Conservation (phyloP, 2,888 invertebrate species). For the Drosophila emarginata region DNA sequence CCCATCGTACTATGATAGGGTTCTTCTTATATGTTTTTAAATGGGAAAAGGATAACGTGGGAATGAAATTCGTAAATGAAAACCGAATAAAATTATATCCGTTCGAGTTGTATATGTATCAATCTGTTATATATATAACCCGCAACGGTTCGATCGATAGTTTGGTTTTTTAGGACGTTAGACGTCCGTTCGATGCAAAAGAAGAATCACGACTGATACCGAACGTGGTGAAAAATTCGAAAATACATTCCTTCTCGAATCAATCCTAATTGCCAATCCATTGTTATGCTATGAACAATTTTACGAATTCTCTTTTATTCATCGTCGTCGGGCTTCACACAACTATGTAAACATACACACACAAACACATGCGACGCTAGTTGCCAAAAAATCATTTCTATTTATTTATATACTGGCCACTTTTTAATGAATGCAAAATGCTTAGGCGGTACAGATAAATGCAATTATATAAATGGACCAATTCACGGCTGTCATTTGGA, state of each 20-base stretch:
- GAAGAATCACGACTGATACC: slow-evolving; percentile 81
- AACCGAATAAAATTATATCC: slow-evolving; percentile 68
- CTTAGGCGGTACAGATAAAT: slow-evolving; percentile 49
- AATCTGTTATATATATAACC: slow-evolving; percentile 49
- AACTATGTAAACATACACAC: slow-evolving; percentile 11
- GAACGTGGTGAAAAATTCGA: slow-evolving; percentile 65
- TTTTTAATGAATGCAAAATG: slow-evolving; percentile 57
- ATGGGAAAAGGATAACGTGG: slow-evolving; percentile 60
- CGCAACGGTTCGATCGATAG: slow-evolving; percentile 74
- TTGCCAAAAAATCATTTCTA: slow-evolving; percentile 76
- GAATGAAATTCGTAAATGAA: slow-evolving; percentile 60
- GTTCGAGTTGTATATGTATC: slow-evolving; percentile 66
- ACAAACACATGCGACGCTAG: slow-evolving; percentile 26
- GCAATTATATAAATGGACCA: slow-evolving; percentile 67
- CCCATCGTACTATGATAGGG: slow-evolving; percentile 73
- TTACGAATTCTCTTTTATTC: slow-evolving; percentile 51
- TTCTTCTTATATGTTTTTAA: slow-evolving; percentile 50
- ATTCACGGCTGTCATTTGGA: slow-evolving; percentile 32
- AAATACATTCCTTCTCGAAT: slow-evolving; percentile 61
- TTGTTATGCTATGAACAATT: slow-evolving; percentile 57
- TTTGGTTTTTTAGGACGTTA: slow-evolving; percentile 64
- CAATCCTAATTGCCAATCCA: slow-evolving; percentile 51
- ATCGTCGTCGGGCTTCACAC: slow-evolving; percentile 24
- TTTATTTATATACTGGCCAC: slow-evolving; percentile 51
- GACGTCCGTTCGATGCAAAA: slow-evolving; percentile 82